A percentile compares a stretch with the other conserved stretches of the same genome.
These are phyloP conservation scores for Lymantria monacha DNA, from an alignment of 2,888 invertebrate species.

Conservation along the genomic window DNA sequence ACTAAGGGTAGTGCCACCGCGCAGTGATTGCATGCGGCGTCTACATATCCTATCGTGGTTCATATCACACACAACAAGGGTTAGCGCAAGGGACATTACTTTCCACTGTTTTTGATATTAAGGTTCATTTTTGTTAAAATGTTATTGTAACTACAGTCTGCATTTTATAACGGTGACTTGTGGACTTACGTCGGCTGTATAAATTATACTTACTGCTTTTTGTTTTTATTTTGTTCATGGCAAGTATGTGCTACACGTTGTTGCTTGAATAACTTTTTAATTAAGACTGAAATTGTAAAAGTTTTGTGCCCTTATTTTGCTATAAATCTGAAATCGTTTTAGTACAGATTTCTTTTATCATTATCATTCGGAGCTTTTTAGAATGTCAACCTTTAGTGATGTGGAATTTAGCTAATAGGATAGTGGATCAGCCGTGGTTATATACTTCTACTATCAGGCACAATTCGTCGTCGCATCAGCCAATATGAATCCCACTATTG, in stretches of 20 bases:
- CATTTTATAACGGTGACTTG: not conserved
- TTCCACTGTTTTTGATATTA: not conserved
- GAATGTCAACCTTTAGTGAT: too few relatives aligned
- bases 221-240: not conserved
- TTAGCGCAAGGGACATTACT: not conserved
- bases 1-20: constrained; percentile 22
- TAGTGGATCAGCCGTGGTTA: too few relatives aligned
- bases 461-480: too few relatives aligned
- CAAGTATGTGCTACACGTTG: not conserved
- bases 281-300: not conserved
- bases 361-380: too few relatives aligned
- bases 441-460: too few relatives aligned
- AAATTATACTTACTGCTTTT: not conserved
- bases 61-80: constrained; percentile 6
- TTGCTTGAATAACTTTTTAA: not conserved
- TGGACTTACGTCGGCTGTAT: not conserved
- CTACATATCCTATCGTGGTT: constrained; percentile 7
- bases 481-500: too few relatives aligned
- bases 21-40: constrained; percentile 32
- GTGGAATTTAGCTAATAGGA: too few relatives aligned
- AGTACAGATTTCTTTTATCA: too few relatives aligned
- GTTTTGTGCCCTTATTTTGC: too few relatives aligned
- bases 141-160: not conserved
- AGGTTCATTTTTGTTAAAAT: constrained; percentile 6
- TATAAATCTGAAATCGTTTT: too few relatives aligned